phyloP scores from a whole-genome alignment of 2,113 vertebrate species.

The Percopsis transmontana region DNA sequence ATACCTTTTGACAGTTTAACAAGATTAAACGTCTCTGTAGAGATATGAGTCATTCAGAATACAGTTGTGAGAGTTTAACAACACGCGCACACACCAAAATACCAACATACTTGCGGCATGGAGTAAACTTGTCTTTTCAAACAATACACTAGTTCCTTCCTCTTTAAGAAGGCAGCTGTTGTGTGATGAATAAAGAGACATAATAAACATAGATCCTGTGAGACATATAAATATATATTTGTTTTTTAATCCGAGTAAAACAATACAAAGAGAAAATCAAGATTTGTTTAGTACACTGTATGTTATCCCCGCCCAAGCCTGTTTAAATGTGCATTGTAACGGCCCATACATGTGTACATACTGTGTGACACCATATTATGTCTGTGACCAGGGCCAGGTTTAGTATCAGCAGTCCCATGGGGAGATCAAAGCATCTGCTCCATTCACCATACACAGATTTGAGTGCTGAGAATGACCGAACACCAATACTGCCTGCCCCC shows the following conservation, averaged over 20 bases:
- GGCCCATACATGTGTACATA: neutral
- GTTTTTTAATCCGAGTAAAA: too few species aligned
- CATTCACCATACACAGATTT: constrained; percentile 30
- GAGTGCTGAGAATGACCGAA: constrained; percentile 24
- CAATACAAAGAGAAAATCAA: neutral
- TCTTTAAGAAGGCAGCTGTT: constrained; percentile 31
- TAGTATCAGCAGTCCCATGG: constrained; percentile 41
- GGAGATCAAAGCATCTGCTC: constrained; percentile 53
- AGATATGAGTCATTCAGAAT: constrained; percentile 7
- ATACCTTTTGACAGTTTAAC: neutral
- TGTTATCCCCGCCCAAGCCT: neutral
- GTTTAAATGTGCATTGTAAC: neutral
- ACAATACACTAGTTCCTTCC: constrained; percentile 19
- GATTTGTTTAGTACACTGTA: neutral
- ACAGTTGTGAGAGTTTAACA: neutral
- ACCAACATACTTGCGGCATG: constrained; percentile 3
- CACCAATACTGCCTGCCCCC: constrained; percentile 30
- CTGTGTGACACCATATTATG: constrained; percentile 19
- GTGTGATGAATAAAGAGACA: constrained; percentile 16
- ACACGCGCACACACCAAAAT: neutral
- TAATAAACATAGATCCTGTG: constrained; percentile 12
- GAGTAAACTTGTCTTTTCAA: constrained; percentile 7
- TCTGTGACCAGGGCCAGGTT: constrained; percentile 27
- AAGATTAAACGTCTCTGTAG: neutral
- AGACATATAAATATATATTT: neutral